Evolutionary conservation across 2,113 vertebrate genomes (phyloP).

Genomic region (Macquaria ambigua): DNA sequence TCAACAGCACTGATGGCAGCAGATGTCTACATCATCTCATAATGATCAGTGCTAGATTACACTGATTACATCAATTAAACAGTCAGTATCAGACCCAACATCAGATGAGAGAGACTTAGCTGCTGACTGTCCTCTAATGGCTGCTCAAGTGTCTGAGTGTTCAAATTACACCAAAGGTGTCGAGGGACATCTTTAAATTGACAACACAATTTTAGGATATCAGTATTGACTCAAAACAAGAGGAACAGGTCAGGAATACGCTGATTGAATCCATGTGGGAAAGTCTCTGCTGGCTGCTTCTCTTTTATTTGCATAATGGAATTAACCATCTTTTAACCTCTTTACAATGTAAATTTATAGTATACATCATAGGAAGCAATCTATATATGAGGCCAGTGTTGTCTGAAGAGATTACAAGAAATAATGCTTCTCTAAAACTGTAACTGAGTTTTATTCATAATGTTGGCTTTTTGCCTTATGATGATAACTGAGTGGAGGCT

Average conservation of each 20-base stretch:
- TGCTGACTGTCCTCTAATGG: neutral
- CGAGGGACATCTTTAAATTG: neutral
- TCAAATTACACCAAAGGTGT: no score
- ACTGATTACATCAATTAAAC: conserved; percentile 15
- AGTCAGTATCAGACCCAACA: conserved; percentile 7
- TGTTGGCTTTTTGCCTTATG: neutral
- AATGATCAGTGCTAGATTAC: conserved; percentile 1
- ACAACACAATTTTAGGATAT: neutral
- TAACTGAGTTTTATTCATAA: conserved; percentile 1
- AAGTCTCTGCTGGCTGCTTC: neutral
- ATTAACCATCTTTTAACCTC: no score
- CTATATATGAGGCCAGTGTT: no score
- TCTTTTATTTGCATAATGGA: no score
- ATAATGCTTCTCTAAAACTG: no score
- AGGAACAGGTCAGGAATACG: neutral
- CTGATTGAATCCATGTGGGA: neutral
- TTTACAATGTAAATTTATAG: no score
- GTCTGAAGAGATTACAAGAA: no score
- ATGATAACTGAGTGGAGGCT: neutral
- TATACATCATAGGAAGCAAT: no score
- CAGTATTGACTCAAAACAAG: neutral
- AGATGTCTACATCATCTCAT: conserved; percentile 27
- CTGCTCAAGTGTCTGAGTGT: no score
- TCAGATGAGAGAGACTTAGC: neutral
- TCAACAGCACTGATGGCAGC: neutral